phyloP scores from a whole-genome alignment of 2,888 invertebrate species.

The Xestia xanthographa region DNA sequence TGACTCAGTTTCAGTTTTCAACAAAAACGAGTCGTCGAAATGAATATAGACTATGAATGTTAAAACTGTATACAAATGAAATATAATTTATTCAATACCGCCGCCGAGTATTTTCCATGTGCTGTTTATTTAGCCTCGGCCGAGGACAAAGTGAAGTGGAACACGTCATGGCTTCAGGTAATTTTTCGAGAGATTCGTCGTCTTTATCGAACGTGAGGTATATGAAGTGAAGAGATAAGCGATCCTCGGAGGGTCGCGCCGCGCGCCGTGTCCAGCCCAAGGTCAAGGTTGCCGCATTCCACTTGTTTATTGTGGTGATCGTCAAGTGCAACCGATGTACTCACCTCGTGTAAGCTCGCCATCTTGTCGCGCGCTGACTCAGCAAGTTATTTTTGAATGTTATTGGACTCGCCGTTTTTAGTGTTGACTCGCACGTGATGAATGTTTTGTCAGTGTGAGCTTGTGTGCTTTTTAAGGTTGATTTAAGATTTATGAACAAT shows the following conservation, averaged over 20 bases:
- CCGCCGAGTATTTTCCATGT: slow-evolving; percentile 30
- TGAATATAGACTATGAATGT: slow-evolving; percentile 10
- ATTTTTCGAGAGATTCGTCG: slow-evolving; percentile 34
- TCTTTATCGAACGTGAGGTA: slow-evolving; percentile 25
- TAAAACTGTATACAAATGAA: slow-evolving; percentile 23
- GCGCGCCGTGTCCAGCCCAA: slow-evolving; percentile 42
- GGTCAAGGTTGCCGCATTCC: slow-evolving; percentile 42
- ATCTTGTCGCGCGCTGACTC: slow-evolving; percentile 48
- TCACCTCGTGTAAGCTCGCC: slow-evolving; percentile 31
- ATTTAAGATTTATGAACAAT: slow-evolving; percentile 26
- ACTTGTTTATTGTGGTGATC: slow-evolving; percentile 9
- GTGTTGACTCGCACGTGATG: slow-evolving; percentile 32
- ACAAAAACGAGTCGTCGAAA: slow-evolving; percentile 19
- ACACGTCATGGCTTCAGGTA: slow-evolving; percentile 39
- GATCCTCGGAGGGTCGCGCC: slow-evolving; percentile 16
- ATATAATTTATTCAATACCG: slow-evolving; percentile 43
- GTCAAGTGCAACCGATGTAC: slow-evolving; percentile 49
- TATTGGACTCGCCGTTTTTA: slow-evolving; percentile 44
- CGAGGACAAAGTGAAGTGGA: slow-evolving; percentile 49
- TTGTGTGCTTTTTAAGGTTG: slow-evolving; percentile 30
- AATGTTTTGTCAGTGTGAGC: slow-evolving; percentile 7
- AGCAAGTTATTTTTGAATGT: slow-evolving; percentile 54
- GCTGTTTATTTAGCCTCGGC: slow-evolving; percentile 54
- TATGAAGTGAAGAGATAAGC: slow-evolving; percentile 37
- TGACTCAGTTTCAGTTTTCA: slow-evolving; percentile 24